phyloP scores from a whole-genome alignment of 92 coral and sea anemone species.

The Epizoanthus rinbou region DNA sequence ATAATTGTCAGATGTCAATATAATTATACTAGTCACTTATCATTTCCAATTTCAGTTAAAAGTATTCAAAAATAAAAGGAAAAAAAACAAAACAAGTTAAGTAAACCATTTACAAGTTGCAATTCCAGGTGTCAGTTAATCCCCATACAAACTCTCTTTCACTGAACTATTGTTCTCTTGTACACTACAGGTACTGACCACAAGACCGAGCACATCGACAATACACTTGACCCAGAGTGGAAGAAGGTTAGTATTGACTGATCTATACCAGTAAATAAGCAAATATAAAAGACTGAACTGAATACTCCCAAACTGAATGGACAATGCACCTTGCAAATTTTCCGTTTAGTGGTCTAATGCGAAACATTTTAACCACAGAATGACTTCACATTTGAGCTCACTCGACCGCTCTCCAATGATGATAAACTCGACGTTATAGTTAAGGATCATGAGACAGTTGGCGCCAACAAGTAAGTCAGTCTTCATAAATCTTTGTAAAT shows the following conservation, averaged over 20 bases:
- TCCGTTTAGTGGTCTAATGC: too few species aligned
- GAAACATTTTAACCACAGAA: constrained; percentile 4
- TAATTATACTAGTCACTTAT: too few species aligned
- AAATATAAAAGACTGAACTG: neutral
- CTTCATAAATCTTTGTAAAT: neutral
- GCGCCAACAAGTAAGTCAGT: constrained; percentile 68
- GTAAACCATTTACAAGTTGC: too few species aligned
- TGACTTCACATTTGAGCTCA: constrained; percentile 26
- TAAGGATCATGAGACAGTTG: constrained; percentile 89
- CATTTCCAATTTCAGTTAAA: too few species aligned
- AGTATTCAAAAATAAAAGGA: too few species aligned
- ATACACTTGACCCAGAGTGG: constrained; percentile 63
- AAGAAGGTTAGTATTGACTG: constrained; percentile 45
- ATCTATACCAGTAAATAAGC: too few species aligned
- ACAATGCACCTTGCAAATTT: too few species aligned
- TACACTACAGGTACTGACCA: constrained; percentile 48
- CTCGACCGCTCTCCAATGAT: constrained; percentile 72
- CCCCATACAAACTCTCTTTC: neutral
- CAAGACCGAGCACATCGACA: constrained; percentile 56
- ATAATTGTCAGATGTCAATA: too few species aligned
- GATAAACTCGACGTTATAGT: constrained; percentile 76
- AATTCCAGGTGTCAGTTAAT: neutral
- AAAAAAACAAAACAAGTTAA: too few species aligned
- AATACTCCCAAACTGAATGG: too few species aligned
- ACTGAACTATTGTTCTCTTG: neutral